Conservation (phyloP, 2,888 invertebrate genomes). For the Protodeltote pygarga region DNA sequence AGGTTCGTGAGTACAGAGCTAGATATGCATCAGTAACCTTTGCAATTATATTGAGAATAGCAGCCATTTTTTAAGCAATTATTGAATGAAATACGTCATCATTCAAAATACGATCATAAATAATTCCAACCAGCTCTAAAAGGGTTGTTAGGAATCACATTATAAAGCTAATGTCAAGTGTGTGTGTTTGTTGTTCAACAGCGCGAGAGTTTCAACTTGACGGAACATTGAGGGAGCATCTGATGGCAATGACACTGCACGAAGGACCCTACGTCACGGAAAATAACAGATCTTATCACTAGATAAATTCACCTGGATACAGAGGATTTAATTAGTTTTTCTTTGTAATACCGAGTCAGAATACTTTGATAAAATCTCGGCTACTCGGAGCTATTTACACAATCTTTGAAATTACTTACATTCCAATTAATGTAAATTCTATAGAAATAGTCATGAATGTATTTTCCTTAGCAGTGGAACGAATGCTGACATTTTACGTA, state of each 20-base stretch:
- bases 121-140: too few species aligned
- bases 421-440: neutral
- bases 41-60: conserved; percentile 16
- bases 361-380: conserved; percentile 3
- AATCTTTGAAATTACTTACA: conserved; percentile 5
- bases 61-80: conserved; percentile 13
- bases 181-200: neutral
- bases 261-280: conserved; percentile 30
- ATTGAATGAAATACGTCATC: neutral
- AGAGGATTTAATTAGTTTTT: conserved; percentile 19
- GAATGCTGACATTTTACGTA: conserved; percentile 5
- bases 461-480: neutral
- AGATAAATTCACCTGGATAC: conserved; percentile 18
- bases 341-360: conserved; percentile 21
- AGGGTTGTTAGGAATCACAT: too few species aligned
- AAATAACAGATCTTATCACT: conserved; percentile 30
- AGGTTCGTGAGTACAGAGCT: conserved; percentile 13
- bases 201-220: conserved; percentile 5
- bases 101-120: neutral
- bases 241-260: conserved; percentile 30
- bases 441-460: neutral
- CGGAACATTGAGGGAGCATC: conserved; percentile 11
- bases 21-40: conserved; percentile 27
- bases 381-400: neutral
- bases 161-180: too few species aligned